phyloP scores from a whole-genome alignment of 2,888 invertebrate species.

The Phalera bucephala region DNA sequence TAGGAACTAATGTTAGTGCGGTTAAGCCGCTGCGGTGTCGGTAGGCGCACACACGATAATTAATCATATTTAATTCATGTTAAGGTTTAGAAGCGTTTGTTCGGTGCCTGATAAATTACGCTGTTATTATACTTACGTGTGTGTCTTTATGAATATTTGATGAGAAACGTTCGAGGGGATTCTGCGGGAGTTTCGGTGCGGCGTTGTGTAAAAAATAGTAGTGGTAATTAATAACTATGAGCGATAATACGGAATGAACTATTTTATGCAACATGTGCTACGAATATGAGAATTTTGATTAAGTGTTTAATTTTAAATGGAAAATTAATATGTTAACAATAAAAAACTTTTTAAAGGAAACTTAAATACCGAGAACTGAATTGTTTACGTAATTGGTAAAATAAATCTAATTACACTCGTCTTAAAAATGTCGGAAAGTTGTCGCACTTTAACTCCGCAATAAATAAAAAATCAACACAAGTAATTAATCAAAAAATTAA shows the following conservation, averaged over 20 bases:
- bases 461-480: too few relatives aligned
- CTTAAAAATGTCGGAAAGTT: too few relatives aligned
- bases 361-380: neutral
- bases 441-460: too few relatives aligned
- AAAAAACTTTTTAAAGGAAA: neutral
- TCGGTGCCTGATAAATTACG: conserved; percentile 18
- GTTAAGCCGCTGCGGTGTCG: conserved; percentile 20
- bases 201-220: neutral
- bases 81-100: conserved; percentile 10
- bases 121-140: conserved; percentile 7
- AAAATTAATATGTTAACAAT: neutral
- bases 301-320: too few relatives aligned
- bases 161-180: neutral
- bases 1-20: conserved; percentile 32
- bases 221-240: neutral
- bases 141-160: neutral
- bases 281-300: neutral
- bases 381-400: too few relatives aligned
- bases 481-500: too few relatives aligned
- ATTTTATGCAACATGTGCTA: neutral
- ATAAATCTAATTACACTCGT: too few relatives aligned
- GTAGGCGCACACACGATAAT: conserved; percentile 6
- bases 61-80: conserved; percentile 16
- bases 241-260: neutral
- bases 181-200: neutral